Evolutionary conservation across 2,113 vertebrate species (phyloP), one percentile per base, ranked within the genome.

Genomic region (Cynoglossus semilaevis): DNA sequence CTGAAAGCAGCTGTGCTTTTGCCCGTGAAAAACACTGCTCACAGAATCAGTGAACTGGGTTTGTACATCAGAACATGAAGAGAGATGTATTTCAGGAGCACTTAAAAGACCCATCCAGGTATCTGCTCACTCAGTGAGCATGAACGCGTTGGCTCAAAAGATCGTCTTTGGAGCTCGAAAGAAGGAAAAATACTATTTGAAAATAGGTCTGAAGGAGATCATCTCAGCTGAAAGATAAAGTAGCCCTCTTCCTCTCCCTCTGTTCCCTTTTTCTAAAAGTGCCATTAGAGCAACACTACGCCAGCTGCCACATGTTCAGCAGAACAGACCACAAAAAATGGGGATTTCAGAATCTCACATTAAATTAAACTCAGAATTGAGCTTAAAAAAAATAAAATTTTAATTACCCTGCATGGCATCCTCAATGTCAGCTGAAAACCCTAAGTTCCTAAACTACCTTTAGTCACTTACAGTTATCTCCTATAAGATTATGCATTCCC

Each of bases 1-100:
- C 77, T 42, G 36, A 66, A 58, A 82, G 53, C 58, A n/a, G 70
- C 63, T 71, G 48, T 55, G 76, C 67, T 82, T 80, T 77, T 62
- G 61, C 51, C 66, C 50, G 63, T 13, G 36, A 51, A 72, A 49
- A 69, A 69, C 66, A 50, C 51, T 69, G 65, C 62, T 72, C 42
- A 43, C 50, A 51, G 63, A 49, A 37, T 65, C 58, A 3, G 45
- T 51, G 63, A 72, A 63, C 58, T 7, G 57, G 40, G 17, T 60
- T 74, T 50, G 35, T 14, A 44, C 67, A 72, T 65, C 42, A 50
- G 71, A 72, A 65, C 56, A n/a, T 29, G 22, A 14, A 41, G 50
- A 67, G 58, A 64, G 55, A 77, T 56, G 34, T 64, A 60, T 75
- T 72, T 76, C 43, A 57, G 68, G 56, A 40, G 57, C 34, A 38